These are phyloP conservation scores for Sapayoa aenigma DNA, from an alignment of 2,113 vertebrate species.

Conservation along the genomic window DNA sequence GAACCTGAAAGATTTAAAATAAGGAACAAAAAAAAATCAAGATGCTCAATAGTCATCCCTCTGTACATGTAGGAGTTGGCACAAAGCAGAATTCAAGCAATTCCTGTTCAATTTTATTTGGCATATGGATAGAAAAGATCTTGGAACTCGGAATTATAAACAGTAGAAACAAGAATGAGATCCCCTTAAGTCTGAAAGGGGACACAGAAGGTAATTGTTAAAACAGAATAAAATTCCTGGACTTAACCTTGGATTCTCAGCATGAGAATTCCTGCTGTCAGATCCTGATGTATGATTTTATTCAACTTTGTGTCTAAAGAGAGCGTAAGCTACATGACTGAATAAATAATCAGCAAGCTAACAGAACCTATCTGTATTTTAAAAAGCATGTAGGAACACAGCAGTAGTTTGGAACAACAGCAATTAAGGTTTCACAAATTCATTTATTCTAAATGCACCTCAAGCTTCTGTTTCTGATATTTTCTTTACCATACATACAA, in stretches of 20 bases:
- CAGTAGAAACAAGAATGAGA: constrained; percentile 38
- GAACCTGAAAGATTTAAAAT: neutral
- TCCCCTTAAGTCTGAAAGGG: neutral
- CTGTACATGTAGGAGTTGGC: neutral
- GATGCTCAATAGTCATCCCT: neutral
- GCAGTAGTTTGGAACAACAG: constrained; percentile 40
- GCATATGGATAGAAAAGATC: neutral
- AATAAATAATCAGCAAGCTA: constrained; percentile 40
- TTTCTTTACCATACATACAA: constrained; percentile 18
- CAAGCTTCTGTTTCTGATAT: neutral
- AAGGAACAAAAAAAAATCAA: neutral
- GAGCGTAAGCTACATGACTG: neutral
- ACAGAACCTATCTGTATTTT: neutral
- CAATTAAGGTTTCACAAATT: constrained; percentile 60
- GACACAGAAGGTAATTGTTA: constrained; percentile 52
- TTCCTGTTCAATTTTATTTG: neutral
- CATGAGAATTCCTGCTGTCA: constrained; percentile 46
- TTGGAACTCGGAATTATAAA: neutral
- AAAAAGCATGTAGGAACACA: constrained; percentile 40
- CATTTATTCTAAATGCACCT: constrained; percentile 6
- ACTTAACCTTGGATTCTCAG: constrained; percentile 43
- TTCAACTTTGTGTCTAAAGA: constrained; percentile 57
- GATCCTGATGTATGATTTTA: constrained; percentile 55
- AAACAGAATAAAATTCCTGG: constrained; percentile 48
- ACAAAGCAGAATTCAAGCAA: neutral